Percentiles rank a stretch among this genome's conserved stretches.
These are phyloP conservation scores for Vulpes lagopus DNA, from an alignment of 2,113 vertebrate species.

Conservation along the genomic window DNA sequence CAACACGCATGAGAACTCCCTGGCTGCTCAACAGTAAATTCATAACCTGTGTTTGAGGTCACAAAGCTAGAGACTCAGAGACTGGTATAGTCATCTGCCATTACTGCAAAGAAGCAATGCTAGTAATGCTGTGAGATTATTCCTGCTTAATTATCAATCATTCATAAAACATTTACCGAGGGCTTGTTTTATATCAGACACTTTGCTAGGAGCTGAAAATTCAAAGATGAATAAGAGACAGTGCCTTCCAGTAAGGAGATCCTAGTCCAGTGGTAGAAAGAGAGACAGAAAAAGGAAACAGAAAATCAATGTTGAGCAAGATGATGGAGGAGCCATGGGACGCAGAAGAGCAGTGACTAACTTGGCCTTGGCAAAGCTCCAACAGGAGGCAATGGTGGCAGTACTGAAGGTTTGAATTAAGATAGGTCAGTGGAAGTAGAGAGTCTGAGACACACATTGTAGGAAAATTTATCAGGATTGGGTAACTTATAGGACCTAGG, in stretches of 20 bases:
- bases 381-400: accelerated
- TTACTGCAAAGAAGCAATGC: neutral
- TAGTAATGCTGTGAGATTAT: neutral
- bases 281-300: neutral
- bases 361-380: neutral
- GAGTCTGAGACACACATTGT: neutral
- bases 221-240: constrained; percentile 4
- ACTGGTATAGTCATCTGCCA: neutral
- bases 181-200: neutral
- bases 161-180: neutral
- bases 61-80: neutral
- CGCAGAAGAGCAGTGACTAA: neutral
- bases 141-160: neutral
- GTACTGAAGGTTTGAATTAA: neutral
- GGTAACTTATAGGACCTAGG: neutral
- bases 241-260: neutral
- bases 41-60: neutral
- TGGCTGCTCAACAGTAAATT: neutral
- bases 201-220: constrained; percentile 15
- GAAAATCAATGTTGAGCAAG: neutral
- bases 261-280: neutral
- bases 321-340: neutral
- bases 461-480: neutral
- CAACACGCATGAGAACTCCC: neutral
- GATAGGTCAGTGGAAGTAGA: neutral